Evolutionary conservation across 92 coral and sea anemone genomes (phyloP).

Genomic region (Paramuricea clavata): DNA sequence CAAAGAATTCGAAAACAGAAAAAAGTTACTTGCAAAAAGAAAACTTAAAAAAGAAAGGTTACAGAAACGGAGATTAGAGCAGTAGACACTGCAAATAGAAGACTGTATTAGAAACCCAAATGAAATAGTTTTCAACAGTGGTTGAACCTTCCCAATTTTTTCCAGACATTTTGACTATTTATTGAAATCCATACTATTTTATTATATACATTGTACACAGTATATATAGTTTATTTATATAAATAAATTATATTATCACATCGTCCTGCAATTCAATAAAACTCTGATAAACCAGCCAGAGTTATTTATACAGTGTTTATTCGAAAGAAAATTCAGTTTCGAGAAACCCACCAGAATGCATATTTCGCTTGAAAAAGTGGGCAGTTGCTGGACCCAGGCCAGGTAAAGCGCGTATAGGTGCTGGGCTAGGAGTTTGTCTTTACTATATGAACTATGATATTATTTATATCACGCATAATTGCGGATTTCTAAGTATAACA

Average conservation of each 20-base stretch:
- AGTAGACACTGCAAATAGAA: too few species aligned
- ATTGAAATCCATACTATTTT: not conserved
- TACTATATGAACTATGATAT: too few species aligned
- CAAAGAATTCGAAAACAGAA: slow-evolving; percentile 3
- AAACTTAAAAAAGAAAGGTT: not conserved
- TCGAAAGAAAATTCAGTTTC: not conserved
- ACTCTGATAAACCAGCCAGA: slow-evolving; percentile 30
- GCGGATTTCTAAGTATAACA: too few species aligned
- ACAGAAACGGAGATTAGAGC: not conserved
- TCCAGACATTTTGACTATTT: not conserved
- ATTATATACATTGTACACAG: slow-evolving; percentile 14
- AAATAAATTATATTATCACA: not conserved
- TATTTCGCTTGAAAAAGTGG: too few species aligned
- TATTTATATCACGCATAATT: too few species aligned
- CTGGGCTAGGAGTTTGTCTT: too few species aligned
- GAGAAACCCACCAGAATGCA: too few species aligned
- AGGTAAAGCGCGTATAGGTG: too few species aligned
- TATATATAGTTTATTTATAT: not conserved
- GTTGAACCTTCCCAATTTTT: not conserved
- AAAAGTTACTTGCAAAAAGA: not conserved
- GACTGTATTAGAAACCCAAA: not conserved
- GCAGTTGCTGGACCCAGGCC: too few species aligned
- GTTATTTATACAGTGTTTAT: not conserved
- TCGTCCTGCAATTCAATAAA: not conserved
- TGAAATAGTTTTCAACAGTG: not conserved